These are phyloP conservation scores for Drepana arcuata DNA, from an alignment of 1,140 invertebrate species.

Conservation along the genomic window DNA sequence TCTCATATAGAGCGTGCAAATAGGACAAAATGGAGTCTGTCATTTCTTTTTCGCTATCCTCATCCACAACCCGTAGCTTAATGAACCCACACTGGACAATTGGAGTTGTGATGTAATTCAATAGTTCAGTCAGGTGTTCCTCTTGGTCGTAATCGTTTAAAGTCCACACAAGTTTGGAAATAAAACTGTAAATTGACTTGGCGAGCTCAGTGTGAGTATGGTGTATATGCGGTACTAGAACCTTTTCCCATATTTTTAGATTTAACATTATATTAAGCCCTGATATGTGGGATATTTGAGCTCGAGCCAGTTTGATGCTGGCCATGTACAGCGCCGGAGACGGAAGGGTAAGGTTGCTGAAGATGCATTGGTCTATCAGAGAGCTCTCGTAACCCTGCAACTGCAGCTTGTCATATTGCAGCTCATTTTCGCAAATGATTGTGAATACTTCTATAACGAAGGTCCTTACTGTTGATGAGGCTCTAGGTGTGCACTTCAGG, in stretches of 20 bases:
- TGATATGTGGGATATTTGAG: constrained; percentile 12
- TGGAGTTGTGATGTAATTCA: constrained; percentile 14
- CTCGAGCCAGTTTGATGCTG: constrained; percentile 8
- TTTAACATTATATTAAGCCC: constrained; percentile 14
- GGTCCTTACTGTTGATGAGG: constrained; percentile 8
- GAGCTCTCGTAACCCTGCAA: constrained; percentile 7
- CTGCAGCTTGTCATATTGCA: constrained; percentile 16
- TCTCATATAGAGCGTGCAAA: constrained; percentile 3
- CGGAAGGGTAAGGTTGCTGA: constrained; percentile 1
- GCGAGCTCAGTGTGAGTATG: constrained; percentile 1
- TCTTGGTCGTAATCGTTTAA: constrained; percentile 18
- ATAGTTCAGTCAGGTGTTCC: constrained; percentile 8
- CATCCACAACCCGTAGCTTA: constrained; percentile 2
- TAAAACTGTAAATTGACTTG: constrained; percentile 11
- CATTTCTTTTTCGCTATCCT: constrained; percentile 4
- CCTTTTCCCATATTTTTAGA: constrained; percentile 11
- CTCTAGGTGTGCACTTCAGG: constrained; percentile 8
- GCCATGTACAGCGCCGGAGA: constrained; percentile 4
- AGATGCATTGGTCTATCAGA: constrained; percentile 1
- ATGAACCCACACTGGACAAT: constrained; percentile 8
- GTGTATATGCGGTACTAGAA: constrained; percentile 4
- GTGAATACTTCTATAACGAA: constrained; percentile 15
- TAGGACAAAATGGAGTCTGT: constrained; percentile 6
- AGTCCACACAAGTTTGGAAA: constrained; percentile 14
- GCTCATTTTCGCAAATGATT: constrained; percentile 16